These are phyloP conservation scores for Coleophora deauratella DNA, from an alignment of 2,888 invertebrate genomes.

Conservation along the genomic window DNA sequence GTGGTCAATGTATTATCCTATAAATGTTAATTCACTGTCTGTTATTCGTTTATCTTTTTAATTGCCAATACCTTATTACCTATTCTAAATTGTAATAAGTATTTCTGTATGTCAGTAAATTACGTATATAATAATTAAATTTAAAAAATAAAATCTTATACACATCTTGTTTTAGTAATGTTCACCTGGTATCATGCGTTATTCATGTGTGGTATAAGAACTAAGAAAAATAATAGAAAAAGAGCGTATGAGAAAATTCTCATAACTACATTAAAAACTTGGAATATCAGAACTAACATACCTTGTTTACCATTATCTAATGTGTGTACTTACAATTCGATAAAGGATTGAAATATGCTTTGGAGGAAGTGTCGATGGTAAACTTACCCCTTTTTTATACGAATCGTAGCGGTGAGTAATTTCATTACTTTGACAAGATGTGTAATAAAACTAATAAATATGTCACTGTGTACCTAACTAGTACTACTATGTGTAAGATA, in stretches of 20 bases:
- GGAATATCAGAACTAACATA: no score
- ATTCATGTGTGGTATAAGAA: no score
- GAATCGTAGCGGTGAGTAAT: no score
- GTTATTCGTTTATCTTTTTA: background rate
- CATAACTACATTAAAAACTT: no score
- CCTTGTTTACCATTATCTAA: no score
- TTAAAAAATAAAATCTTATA: background rate
- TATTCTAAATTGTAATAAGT: conserved; percentile 1
- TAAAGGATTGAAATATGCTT: no score
- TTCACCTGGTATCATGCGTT: no score
- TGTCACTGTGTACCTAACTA: conserved; percentile 43
- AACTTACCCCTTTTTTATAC: background rate
- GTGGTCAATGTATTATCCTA: background rate
- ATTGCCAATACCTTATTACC: conserved; percentile 4
- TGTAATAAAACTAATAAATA: conserved; percentile 17
- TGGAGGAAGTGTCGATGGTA: no score
- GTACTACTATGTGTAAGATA: conserved; percentile 1
- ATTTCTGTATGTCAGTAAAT: background rate
- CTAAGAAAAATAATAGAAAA: no score
- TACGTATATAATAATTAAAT: background rate
- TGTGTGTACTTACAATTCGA: no score
- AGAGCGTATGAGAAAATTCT: no score
- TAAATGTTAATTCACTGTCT: background rate
- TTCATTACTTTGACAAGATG: conserved; percentile 14
- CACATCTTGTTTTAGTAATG: background rate